These are phyloP conservation scores for Perodicticus potto DNA, from an alignment of 2,797 vertebrate species.

Conservation along the genomic window DNA sequence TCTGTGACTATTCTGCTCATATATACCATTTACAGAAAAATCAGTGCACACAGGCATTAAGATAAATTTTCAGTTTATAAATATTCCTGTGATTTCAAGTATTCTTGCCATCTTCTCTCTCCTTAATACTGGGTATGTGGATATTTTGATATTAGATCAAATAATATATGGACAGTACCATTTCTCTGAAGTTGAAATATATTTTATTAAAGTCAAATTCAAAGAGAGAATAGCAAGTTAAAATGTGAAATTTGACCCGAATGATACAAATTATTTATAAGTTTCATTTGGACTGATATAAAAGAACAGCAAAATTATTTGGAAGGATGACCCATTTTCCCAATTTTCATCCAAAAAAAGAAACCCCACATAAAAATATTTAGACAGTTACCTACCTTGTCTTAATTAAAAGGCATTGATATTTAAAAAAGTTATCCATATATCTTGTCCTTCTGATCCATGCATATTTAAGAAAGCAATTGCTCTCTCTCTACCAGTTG, in stretches of 20 bases:
- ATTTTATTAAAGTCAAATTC: constrained; percentile 23
- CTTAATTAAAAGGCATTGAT: constrained; percentile 27
- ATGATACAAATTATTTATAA: constrained; percentile 23
- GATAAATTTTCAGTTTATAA: constrained; percentile 61
- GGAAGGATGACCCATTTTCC: background rate
- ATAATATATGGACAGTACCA: background rate
- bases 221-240: background rate
- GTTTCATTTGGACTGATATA: background rate
- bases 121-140: background rate
- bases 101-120: constrained; percentile 26
- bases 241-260: constrained; percentile 46
- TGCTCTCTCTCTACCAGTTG: background rate
- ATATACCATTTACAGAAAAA: constrained; percentile 5
- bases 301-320: background rate
- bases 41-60: constrained; percentile 28
- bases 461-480: background rate
- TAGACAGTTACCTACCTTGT: background rate
- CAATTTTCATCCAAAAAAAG: background rate
- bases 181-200: background rate
- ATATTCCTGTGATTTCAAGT: constrained; percentile 34
- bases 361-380: background rate
- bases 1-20: constrained; percentile 36
- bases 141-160: constrained; percentile 24
- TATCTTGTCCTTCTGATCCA: constrained; percentile 2
- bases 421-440: background rate